Evolutionary conservation across 1,140 invertebrate genomes (phyloP), one percentile per base, ranked within the genome.

Genomic region (Drosophila bifasciata): DNA sequence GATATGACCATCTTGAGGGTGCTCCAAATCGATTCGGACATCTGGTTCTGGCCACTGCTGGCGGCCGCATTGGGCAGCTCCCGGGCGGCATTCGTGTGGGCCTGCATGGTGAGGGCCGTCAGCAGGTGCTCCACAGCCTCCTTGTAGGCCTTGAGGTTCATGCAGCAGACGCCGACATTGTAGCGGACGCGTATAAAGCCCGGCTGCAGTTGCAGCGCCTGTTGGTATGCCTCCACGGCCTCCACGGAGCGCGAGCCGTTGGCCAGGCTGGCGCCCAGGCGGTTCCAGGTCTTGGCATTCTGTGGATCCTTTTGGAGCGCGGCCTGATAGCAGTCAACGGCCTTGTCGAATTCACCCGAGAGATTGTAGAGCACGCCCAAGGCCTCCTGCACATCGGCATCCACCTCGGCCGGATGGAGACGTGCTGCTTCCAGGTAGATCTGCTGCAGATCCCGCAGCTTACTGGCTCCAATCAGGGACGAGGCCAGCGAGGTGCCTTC

Each of bases 141-240:
- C 85, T 94, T 97, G 86, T 99, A 96, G 21, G 97, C 97, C 79
- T 96, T 95, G n/a, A 99, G 93, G 93, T 99, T 99, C 90, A 99
- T 97, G 91, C 98, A 99, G 56, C 97, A 97, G 49, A 99, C 99
- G 7, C 98, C 99, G 53, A 99, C 95, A 93, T 99, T 99, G 89
- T 99, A 99, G 73, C 99, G 94, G 16, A 98, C 98, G 52, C 99
- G 94, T 68, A 99, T 98, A 91, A 98, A 99, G 13, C 98, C 98
- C 3, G 99, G 99, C 52, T 96, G 95, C 23, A 99, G 92, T 90
- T 96, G 94, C 19, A 99, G 92, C 45, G 99, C 98, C 85, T 95
- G 94, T 85, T 97, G 95, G 92, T 99, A 99, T 0, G 98, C 98
- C 76, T 97, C 95, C 16, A 99, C 96, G 15, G 99, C 98, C 93